phyloP scores from a whole-genome alignment of 2,797 vertebrate genomes.

The Rhinoraja longicauda region DNA sequence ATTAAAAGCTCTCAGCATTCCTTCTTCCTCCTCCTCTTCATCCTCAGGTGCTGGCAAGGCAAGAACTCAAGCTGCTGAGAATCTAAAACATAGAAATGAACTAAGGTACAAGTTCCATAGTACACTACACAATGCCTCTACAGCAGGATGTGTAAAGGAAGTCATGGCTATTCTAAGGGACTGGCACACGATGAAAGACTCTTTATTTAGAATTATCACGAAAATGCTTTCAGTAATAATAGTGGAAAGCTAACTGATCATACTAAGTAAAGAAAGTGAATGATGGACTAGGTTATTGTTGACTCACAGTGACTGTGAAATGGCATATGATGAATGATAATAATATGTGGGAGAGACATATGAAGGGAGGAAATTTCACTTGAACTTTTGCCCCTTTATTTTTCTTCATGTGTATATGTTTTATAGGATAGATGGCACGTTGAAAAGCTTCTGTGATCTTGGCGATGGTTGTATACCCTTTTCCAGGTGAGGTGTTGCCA shows the following conservation, averaged over 20 bases:
- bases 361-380: background rate
- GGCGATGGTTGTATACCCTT: background rate
- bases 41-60: too few species aligned
- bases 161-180: too few species aligned
- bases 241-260: background rate
- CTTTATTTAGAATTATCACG: background rate
- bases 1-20: too few species aligned
- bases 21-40: too few species aligned
- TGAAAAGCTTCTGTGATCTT: conserved; percentile 11
- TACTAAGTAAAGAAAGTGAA: background rate
- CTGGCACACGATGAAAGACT: too few species aligned
- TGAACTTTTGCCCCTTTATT: background rate
- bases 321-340: conserved; percentile 7
- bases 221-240: too few species aligned
- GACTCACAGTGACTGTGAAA: background rate
- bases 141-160: too few species aligned
- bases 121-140: too few species aligned
- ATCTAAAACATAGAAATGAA: too few species aligned
- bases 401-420: background rate
- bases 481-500: background rate
- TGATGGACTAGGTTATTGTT: background rate
- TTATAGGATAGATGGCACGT: background rate
- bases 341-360: background rate
- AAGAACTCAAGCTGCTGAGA: too few species aligned
- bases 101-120: too few species aligned